Evolutionary conservation across 53 echinoderm and acorn worm genomes (phyloP), one percentile per base, ranked within the genome.

Genomic region (Paracentrotus lividus): DNA sequence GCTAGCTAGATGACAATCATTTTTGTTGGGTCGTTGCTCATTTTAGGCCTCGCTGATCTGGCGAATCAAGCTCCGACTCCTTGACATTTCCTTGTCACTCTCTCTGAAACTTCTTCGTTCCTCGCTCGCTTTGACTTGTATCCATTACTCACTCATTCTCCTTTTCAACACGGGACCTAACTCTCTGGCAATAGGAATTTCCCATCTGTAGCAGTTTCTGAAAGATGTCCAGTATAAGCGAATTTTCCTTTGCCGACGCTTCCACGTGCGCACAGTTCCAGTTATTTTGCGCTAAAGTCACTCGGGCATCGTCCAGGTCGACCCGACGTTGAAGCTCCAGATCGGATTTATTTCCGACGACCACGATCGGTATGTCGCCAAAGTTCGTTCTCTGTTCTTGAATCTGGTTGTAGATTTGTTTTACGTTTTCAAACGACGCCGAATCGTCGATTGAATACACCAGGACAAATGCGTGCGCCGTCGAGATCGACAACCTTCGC

Each of bases 41-140:
- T 96, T 94, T 97, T 99, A 10, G 99, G 99, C 90, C 96, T 88
- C 9, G 94, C 96, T 60, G 96, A 96, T 34, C 99, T 94, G n/a
- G n/a, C 99, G 94, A 67, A 99, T 99, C 40, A 99, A 93, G 94
- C 97, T 97, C 40, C 99, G 94, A 93, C 97, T 97, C 52, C 99
- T 88, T 10, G 97, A 96, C 97, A 99, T 97, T 31, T 97, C 97
- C 85, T 99, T 99, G 34, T 97, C 98, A 42, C 93, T 97, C 68
- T 97, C 99, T 51, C 96, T 95, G 84, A 97, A 97, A 23, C 95
- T 96, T 36, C 94, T 95, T 49, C 96, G 90, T 0, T 96, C 94
- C 90, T n/a, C 93, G 58, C 43, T 95, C n/a, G 95, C 42, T 94
- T 94, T 42, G 96, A 96, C 92, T 99, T 99, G 90, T 94, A 95